Percentiles rank a stretch among this genome's conserved stretches.
Conservation (phyloP, 2,113 vertebrate genomes). For the Periophthalmodon schlosseri region DNA sequence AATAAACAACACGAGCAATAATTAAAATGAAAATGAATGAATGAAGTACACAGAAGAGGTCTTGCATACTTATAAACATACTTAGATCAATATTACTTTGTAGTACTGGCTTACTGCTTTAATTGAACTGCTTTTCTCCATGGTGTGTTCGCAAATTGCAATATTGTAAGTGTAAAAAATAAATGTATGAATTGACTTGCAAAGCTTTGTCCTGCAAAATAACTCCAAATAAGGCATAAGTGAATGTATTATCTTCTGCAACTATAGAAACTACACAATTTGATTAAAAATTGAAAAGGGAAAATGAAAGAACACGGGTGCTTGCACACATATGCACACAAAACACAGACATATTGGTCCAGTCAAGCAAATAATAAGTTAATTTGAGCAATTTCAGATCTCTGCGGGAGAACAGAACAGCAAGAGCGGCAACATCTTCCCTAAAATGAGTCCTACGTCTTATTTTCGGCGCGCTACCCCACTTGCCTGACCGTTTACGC, state of each 20-base stretch:
- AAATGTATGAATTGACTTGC: neutral
- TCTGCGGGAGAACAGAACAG: conserved; percentile 78
- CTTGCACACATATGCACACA: conserved; percentile 65
- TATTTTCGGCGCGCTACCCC: conserved; percentile 36
- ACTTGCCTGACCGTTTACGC: conserved; percentile 28
- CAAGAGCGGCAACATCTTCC: conserved; percentile 71
- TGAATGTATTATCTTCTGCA: conserved; percentile 66
- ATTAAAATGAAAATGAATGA: neutral
- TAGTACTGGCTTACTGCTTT: neutral
- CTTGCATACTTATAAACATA: neutral
- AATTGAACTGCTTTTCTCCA: neutral
- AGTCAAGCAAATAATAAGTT: conserved; percentile 86
- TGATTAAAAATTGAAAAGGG: conserved; percentile 66
- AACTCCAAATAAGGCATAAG: conserved; percentile 41
- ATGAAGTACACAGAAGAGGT: neutral
- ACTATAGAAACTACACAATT: conserved; percentile 69
- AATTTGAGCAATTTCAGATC: conserved; percentile 83
- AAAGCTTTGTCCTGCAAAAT: conserved; percentile 31
- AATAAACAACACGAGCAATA: neutral
- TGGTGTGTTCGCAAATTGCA: neutral
- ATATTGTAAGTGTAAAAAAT: neutral
- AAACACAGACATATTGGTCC: conserved; percentile 81
- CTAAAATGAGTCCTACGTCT: conserved; percentile 44
- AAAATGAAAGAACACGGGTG: conserved; percentile 46
- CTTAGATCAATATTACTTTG: neutral